Conservation (phyloP, 2,888 invertebrate genomes). For the Drosophila quinaria region DNA sequence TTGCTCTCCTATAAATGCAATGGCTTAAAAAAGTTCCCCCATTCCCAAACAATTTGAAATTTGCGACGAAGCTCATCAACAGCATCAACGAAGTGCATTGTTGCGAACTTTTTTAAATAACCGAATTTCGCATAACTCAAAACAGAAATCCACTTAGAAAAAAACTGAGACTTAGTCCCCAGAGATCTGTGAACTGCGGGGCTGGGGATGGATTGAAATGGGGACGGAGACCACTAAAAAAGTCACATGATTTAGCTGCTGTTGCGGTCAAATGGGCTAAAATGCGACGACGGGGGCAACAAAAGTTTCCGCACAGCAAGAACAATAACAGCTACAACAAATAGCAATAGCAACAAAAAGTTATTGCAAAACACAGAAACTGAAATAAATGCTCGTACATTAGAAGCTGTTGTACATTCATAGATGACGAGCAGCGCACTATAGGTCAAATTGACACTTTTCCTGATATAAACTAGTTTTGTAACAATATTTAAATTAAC, state of each 20-base stretch:
- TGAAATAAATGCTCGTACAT: slow-evolving; percentile 61
- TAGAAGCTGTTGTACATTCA: slow-evolving; percentile 66
- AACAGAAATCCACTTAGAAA: slow-evolving; percentile 56
- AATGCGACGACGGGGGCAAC: slow-evolving; percentile 49
- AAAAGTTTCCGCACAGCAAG: slow-evolving; percentile 72
- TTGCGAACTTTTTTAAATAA: slow-evolving; percentile 67
- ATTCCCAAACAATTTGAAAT: slow-evolving; percentile 39
- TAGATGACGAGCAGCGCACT: slow-evolving; percentile 49
- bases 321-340: slow-evolving; percentile 45
- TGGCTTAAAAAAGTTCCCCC: slow-evolving; percentile 24
- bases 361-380: slow-evolving; percentile 66
- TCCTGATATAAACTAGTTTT: no score
- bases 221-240: slow-evolving; percentile 59
- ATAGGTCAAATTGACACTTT: no score
- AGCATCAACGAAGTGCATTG: slow-evolving; percentile 72
- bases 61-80: slow-evolving; percentile 57
- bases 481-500: no score
- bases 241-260: slow-evolving; percentile 75
- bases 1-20: slow-evolving; percentile 23
- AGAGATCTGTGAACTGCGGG: neutral
- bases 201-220: slow-evolving; percentile 3
- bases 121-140: slow-evolving; percentile 76
- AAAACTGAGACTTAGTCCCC: slow-evolving; percentile 23
- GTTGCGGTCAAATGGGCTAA: slow-evolving; percentile 68
- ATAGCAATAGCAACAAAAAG: slow-evolving; percentile 61